Percentiles rank a stretch among this genome's conserved stretches.
Conservation (phyloP, 2,888 invertebrate genomes). For the Sthenelais limicola region DNA sequence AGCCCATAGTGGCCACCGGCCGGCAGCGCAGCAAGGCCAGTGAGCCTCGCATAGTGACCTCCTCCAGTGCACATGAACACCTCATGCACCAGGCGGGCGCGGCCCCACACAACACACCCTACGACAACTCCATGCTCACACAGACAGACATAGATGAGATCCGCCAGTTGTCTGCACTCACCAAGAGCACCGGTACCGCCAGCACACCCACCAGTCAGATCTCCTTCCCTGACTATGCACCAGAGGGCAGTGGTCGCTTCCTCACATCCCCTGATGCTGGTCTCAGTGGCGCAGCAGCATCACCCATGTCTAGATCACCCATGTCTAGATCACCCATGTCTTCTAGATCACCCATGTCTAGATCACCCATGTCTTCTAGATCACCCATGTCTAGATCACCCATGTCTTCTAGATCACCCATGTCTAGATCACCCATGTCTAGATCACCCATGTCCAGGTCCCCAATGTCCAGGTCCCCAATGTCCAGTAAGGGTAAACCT, state of each 20-base stretch:
- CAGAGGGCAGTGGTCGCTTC: conserved; percentile 19
- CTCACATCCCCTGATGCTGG: neutral
- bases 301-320: no score
- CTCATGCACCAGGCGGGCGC: conserved; percentile 12
- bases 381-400: no score
- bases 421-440: no score
- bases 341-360: no score
- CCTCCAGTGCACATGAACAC: neutral
- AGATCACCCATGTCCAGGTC: no score
- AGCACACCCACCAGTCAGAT: conserved; percentile 45
- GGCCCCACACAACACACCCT: conserved; percentile 45
- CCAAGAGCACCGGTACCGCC: conserved; percentile 4
- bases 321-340: no score
- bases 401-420: no score
- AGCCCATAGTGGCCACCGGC: no score
- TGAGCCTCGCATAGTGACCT: conserved; percentile 8
- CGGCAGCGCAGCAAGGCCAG: neutral
- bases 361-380: no score
- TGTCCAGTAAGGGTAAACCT: no score
- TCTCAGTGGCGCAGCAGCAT: no score
- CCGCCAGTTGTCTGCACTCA: conserved; percentile 41
- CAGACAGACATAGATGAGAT: conserved; percentile 58
- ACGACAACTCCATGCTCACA: conserved; percentile 54
- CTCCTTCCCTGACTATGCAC: conserved; percentile 36
- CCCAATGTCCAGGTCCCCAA: no score